These are phyloP conservation scores for Tiliacea citrago DNA, from an alignment of 2,888 invertebrate species.

Conservation along the genomic window DNA sequence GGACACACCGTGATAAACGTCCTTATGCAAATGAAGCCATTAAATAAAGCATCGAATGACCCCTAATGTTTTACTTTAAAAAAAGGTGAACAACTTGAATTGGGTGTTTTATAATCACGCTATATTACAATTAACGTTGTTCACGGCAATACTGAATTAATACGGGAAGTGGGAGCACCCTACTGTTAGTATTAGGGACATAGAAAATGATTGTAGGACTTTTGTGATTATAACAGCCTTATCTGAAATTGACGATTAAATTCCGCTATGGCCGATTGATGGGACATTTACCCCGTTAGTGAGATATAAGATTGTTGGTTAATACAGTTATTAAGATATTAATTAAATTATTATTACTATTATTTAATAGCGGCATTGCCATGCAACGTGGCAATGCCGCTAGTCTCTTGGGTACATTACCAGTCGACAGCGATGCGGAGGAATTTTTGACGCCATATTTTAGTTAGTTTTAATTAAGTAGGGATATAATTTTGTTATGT, in stretches of 20 bases:
- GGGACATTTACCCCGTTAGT: slow-evolving; percentile 55
- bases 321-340: slow-evolving; percentile 27
- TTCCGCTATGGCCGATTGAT: slow-evolving; percentile 52
- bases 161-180: slow-evolving; percentile 74
- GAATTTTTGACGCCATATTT: no score
- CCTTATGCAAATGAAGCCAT: slow-evolving; percentile 68
- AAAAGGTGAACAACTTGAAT: slow-evolving; percentile 74
- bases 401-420: no score
- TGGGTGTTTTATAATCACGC: slow-evolving; percentile 83
- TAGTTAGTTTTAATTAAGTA: no score
- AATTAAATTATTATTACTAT: not conserved
- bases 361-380: no score
- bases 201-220: slow-evolving; percentile 44
- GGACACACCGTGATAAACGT: slow-evolving; percentile 63
- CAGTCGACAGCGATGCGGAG: no score
- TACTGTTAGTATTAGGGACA: slow-evolving; percentile 57
- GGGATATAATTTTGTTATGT: no score
- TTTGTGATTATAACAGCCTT: slow-evolving; percentile 58
- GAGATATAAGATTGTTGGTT: slow-evolving; percentile 44
- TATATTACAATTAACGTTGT: slow-evolving; percentile 81
- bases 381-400: no score
- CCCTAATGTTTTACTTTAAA: slow-evolving; percentile 69
- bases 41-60: slow-evolving; percentile 67
- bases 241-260: slow-evolving; percentile 66
- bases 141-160: slow-evolving; percentile 78